Base-by-base conservation (phyloP, 2,113 vertebrate species). In the Cyprinus carpio region DNA sequence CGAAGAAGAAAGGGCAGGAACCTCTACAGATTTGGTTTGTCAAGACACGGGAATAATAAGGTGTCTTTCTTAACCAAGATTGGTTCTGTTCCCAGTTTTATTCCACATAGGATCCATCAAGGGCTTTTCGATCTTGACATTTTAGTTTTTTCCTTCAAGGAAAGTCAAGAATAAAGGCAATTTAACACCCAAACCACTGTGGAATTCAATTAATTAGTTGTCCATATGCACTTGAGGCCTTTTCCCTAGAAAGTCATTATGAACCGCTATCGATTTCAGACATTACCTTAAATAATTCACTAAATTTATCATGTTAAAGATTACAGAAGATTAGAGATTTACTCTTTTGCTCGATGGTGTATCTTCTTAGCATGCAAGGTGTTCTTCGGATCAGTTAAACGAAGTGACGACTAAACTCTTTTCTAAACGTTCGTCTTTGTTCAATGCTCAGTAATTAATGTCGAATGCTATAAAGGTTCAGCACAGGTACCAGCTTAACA, bases 151-250 rank as follows among this genome's bases (percentile, higher is more conserved):
- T 40, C 9, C 20, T 77, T 62, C 20, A 69, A 85, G 56, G 71
- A 76, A 77, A 85, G 58, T 86, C 62, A 69, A 43, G 31, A 82
- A 83, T 58, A 60, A 51, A 83, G 67, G 12, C 81, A 84, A 74
- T 85, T 88, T 87, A 86, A 56, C 77, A 76, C 81, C 77, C 58
- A 83, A 85, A 92, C 90, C 90, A 91, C 89, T 89, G 87, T 92
- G 92, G 90, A 89, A 89, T 90, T 89, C 84, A 85, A 88, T 92
- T 93, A 93, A 93, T 94, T 92, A 91, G 88, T 90, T 90, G 86
- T 90, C 90, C 85, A 88, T 89, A 86, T 76, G 88, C 91, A 91
- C 91, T 74, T 83, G 90, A 91, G 93, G 92, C 91, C 83, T 71
- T 86, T 84, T 80, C 88, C 89, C 87, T 62, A 76, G 87, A 91